phyloP scores from a whole-genome alignment of 2,888 invertebrate genomes.

The Coelogynopora nodosa region DNA sequence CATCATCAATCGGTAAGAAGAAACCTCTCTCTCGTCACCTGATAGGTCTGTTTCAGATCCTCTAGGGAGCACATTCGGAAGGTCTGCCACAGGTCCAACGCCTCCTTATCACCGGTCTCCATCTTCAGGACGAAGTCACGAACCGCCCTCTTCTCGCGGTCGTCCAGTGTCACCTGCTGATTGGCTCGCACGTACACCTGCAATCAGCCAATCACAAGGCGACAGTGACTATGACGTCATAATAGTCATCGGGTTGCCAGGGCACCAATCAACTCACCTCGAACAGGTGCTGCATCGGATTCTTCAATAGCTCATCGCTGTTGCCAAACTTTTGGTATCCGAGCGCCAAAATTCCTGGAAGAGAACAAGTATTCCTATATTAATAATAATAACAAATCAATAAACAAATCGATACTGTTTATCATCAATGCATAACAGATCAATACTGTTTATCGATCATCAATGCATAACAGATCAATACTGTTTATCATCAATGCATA shows the following conservation, averaged over 20 bases:
- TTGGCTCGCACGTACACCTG: background rate
- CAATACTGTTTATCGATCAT: too few relatives aligned
- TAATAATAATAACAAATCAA: background rate
- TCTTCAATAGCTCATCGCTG: background rate
- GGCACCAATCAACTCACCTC: too few relatives aligned
- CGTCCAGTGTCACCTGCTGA: background rate
- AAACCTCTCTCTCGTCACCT: too few relatives aligned
- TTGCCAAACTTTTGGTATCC: background rate
- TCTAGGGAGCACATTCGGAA: background rate
- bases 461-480: too few relatives aligned
- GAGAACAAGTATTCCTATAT: background rate
- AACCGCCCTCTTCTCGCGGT: background rate
- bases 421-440: too few relatives aligned
- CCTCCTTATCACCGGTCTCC: background rate
- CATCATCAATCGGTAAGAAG: too few relatives aligned
- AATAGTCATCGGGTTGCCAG: too few relatives aligned
- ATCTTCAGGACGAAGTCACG: background rate
- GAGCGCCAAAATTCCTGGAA: background rate
- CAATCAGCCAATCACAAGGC: too few relatives aligned
- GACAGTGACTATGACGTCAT: too few relatives aligned
- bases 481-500: too few relatives aligned
- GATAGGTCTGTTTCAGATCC: background rate
- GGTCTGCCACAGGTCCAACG: background rate
- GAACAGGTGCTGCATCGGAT: background rate
- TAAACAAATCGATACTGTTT: too few relatives aligned